These are phyloP conservation scores for Acanthosoma haemorrhoidale DNA, from an alignment of 2,888 invertebrate species.

Conservation along the genomic window DNA sequence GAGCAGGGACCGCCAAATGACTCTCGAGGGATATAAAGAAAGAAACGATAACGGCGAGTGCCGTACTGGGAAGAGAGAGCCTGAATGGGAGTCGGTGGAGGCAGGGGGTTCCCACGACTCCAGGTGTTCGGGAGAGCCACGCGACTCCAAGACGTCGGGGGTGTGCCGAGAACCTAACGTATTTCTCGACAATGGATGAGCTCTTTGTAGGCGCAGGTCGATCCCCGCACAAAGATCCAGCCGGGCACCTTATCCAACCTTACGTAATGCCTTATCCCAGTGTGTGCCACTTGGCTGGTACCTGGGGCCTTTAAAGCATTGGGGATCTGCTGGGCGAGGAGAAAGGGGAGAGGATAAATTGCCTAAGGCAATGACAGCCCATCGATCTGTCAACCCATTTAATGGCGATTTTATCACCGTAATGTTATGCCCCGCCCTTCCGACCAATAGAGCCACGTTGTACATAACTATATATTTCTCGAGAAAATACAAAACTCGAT, in stretches of 20 bases:
- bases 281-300: background rate
- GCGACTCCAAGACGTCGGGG: conserved; percentile 13
- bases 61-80: conserved; percentile 8
- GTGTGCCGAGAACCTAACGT: conserved; percentile 11
- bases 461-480: no score
- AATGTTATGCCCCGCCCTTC: no score
- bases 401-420: no score
- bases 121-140: conserved; percentile 9
- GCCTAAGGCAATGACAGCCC: no score
- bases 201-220: conserved; percentile 7
- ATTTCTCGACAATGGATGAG: background rate
- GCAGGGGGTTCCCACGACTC: conserved; percentile 1
- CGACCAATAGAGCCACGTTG: no score
- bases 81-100: conserved; percentile 6
- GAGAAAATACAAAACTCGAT: no score
- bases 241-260: background rate
- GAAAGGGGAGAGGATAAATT: no score
- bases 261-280: background rate
- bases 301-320: background rate
- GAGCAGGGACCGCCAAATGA: conserved; percentile 10
- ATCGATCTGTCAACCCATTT: no score
- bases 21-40: background rate
- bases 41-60: conserved; percentile 7
- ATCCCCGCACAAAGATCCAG: background rate
- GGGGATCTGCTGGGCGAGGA: no score